Evolutionary conservation across 2,797 vertebrate species (phyloP), one percentile per base, ranked within the genome.

Genomic region (Anableps anableps): DNA sequence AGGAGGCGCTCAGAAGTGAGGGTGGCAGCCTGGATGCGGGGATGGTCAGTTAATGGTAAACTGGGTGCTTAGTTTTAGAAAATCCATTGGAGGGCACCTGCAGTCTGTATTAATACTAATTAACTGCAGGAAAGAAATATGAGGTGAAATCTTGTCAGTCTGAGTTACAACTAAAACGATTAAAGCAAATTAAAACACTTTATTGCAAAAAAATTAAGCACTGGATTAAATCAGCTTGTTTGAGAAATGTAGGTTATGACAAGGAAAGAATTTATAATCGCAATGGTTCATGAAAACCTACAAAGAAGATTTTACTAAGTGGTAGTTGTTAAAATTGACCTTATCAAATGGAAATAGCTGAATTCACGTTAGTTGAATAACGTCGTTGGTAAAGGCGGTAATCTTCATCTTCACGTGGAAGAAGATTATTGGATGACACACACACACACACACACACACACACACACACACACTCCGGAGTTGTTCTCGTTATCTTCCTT

Each of bases 401-500:
- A 36, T 72, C 51, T 73, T 73, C 16, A 58, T 80, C 58, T 60
- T 80, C 73, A 47, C 68, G 82, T 78, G n/a, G 70, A 77, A 4
- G 72, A 75, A 14, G 74, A 83, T 36, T 80, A 80, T 71, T 60
- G 47, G 86, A 81, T 74, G 60, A 48, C 66, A 41, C 62, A 21
- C 17, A 19, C 17, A 14, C 29, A 3, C 58, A 4, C 31, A 2
- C 17, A 3, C 60, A 1, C 0, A 9, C 62, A 21, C 34, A 5
- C 60, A 16, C n/a, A 17, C 62, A 21, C 34, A 41, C 64, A 41
- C 36, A 41, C 82, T 85, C 80, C 48, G 79, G 83, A 82, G 89
- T 91, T 88, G 75, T 70, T 85, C 85, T 89, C 75, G 45, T 88
- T 89, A 88, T 92, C 88, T 78, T 21, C 83, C 78, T 79, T 82